Base-by-base conservation (phyloP, 1,140 invertebrate species). In the Glomeris maerens region DNA sequence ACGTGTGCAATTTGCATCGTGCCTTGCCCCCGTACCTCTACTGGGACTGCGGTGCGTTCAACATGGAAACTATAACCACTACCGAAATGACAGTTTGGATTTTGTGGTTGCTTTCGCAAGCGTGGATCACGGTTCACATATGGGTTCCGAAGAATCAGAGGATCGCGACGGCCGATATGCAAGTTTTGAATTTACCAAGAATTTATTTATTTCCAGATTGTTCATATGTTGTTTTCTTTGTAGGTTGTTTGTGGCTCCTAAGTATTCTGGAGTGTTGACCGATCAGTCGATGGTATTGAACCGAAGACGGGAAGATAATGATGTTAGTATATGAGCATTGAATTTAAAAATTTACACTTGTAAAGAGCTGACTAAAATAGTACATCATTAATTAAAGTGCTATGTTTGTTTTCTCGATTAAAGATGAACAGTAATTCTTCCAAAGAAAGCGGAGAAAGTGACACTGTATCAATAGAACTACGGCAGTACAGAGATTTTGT, bases 231-330 rank as follows among this genome's bases (percentile, higher is more conserved):
- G n/a, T n/a, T n/a, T n/a, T n/a, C n/a, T n/a, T n/a, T n/a, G 31
- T 56, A 73, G 72, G 51, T 66, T 99, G 7, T 98, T 96, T 59
- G 84, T 98, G 0, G 75, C 82, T 20, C 92, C 93, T 0, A 92
- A 97, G 83, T 98, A 97, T 66, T 84, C 85, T 60, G 81, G 83
- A 0, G 64, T 92, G 3, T 70, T 98, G 10, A 87, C 98, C 50
- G 95, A 98, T 68, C 93, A 98, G 68, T 95, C 90, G 1, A 77
- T 98, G 70, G 89, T 87, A 10, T 67, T 98, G 25, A 98, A 98
- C 66, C 70, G 95, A 54, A 78, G 88, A 59, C 74, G 88, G 47
- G 87, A 98, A 61, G 92, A n/a, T n/a, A n/a, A n/a, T n/a, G n/a
- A n/a, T n/a, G n/a, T 5, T n/a, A n/a, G n/a, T n/a, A n/a, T n/a